Evolutionary conservation across 2,888 invertebrate species (phyloP).

Genomic region (Phlogophora meticulosa): DNA sequence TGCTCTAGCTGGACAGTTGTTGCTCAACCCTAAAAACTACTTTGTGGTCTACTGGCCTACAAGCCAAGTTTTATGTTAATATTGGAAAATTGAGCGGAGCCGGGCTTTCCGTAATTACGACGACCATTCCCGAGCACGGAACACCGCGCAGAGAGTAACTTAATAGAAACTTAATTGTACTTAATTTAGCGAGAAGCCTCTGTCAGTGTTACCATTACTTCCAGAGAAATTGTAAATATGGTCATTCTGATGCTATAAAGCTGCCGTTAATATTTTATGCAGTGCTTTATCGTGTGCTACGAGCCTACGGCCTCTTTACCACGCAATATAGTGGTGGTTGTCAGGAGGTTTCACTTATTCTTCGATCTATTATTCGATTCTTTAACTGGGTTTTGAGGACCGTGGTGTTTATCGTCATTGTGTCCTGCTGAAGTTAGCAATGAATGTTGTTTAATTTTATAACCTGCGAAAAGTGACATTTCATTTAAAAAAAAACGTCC

Average conservation of each 20-base stretch:
- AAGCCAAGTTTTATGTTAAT: slow-evolving; percentile 58
- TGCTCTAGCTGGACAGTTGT: neutral
- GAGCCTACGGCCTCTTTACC: neutral
- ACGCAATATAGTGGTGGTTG: neutral
- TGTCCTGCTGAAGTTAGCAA: neutral
- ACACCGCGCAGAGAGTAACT: slow-evolving; percentile 33
- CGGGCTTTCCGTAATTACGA: slow-evolving; percentile 48
- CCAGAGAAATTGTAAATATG: slow-evolving; percentile 30
- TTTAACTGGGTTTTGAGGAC: too few species aligned
- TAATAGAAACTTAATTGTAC: slow-evolving; percentile 69
- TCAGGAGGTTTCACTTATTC: neutral
- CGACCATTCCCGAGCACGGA: slow-evolving; percentile 12
- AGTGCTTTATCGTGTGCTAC: slow-evolving; percentile 3
- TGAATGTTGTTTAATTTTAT: neutral
- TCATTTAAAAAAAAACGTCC: too few species aligned
- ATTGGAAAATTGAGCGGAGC: slow-evolving; percentile 58
- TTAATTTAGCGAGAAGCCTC: slow-evolving; percentile 56
- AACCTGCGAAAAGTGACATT: neutral
- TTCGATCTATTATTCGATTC: too few species aligned
- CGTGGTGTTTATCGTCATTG: too few species aligned
- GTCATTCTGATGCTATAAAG: slow-evolving; percentile 19
- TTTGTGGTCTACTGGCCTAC: slow-evolving; percentile 54
- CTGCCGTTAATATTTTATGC: slow-evolving; percentile 29
- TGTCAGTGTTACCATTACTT: slow-evolving; percentile 35
- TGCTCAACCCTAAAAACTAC: slow-evolving; percentile 37